Evolutionary conservation across 2,888 invertebrate species (phyloP).

Genomic region (Brassicogethes aeneus): DNA sequence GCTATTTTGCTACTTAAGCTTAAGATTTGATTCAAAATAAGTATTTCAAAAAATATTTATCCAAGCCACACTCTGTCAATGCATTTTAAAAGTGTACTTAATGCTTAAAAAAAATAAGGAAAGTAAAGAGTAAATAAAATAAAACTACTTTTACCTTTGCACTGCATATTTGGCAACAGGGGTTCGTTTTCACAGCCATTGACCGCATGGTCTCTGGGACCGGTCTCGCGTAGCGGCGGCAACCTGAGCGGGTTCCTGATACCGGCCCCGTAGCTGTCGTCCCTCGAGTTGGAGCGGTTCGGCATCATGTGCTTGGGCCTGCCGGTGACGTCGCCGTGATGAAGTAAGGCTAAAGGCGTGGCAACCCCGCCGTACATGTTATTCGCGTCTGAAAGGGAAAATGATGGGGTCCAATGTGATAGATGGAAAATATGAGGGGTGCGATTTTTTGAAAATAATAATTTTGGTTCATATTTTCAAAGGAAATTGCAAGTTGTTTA

Average conservation of each 20-base stretch:
- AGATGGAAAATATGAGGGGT: too few relatives aligned
- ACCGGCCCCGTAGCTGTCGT: conserved; percentile 30
- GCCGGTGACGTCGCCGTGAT: conserved; percentile 43
- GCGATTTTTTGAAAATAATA: too few relatives aligned
- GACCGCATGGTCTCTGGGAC: conserved; percentile 38
- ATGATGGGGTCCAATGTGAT: conserved; percentile 1
- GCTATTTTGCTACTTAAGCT: too few relatives aligned
- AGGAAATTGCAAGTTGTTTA: too few relatives aligned
- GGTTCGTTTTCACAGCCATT: conserved; percentile 53
- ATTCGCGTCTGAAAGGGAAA: conserved; percentile 34
- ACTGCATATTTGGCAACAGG: conserved; percentile 34
- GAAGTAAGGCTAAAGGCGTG: conserved; percentile 59
- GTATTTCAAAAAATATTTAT: too few relatives aligned
- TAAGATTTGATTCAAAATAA: too few relatives aligned
- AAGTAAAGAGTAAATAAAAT: too few relatives aligned
- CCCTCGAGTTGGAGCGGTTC: conserved; percentile 35
- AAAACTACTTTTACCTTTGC: conserved; percentile 29
- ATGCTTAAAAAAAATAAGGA: too few relatives aligned
- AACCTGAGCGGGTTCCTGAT: conserved; percentile 42
- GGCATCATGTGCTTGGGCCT: conserved; percentile 41
- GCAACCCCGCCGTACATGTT: conserved; percentile 62
- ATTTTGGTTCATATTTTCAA: too few relatives aligned
- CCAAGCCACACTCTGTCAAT: too few relatives aligned
- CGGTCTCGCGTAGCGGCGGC: conserved; percentile 48
- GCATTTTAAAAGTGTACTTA: too few relatives aligned